Conservation (phyloP, 2,113 vertebrate genomes). For the Hemichromis elongatus region DNA sequence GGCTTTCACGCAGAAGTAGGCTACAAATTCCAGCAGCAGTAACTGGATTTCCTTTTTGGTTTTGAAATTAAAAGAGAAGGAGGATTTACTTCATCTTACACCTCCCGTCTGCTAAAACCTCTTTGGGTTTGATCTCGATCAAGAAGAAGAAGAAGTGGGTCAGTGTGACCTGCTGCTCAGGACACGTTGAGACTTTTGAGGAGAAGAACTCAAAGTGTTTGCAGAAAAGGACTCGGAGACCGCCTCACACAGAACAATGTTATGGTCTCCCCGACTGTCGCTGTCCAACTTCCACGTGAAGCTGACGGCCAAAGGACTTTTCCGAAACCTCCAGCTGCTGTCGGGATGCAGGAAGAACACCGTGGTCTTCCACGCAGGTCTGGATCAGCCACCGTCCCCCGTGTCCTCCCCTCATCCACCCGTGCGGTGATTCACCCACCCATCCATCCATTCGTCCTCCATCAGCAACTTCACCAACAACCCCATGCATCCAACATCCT, state of each 20-base stretch:
- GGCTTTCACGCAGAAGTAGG: not conserved
- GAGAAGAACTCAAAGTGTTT: not conserved
- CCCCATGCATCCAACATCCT: not conserved
- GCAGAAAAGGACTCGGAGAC: not conserved
- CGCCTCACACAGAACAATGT: constrained; percentile 64
- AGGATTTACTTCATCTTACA: not conserved
- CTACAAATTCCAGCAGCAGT: not conserved
- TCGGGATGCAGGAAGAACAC: constrained; percentile 84
- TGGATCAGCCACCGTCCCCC: constrained; percentile 35
- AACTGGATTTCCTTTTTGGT: not conserved
- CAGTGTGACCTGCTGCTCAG: not conserved
- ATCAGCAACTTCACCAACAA: not conserved
- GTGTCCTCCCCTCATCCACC: not conserved
- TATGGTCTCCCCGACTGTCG: constrained; percentile 89
- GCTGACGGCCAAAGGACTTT: constrained; percentile 89
- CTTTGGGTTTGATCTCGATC: not conserved
- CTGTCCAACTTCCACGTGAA: constrained; percentile 90
- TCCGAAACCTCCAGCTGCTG: constrained; percentile 84
- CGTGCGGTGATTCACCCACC: not conserved
- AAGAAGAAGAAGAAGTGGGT: not conserved
- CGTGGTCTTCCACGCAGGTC: constrained; percentile 89
- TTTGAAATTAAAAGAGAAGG: not conserved
- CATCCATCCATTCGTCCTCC: not conserved
- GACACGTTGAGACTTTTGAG: not conserved
- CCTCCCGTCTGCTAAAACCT: not conserved